Base-by-base conservation (phyloP, 2,797 vertebrate species). In the Pseudopleuronectes americanus region DNA sequence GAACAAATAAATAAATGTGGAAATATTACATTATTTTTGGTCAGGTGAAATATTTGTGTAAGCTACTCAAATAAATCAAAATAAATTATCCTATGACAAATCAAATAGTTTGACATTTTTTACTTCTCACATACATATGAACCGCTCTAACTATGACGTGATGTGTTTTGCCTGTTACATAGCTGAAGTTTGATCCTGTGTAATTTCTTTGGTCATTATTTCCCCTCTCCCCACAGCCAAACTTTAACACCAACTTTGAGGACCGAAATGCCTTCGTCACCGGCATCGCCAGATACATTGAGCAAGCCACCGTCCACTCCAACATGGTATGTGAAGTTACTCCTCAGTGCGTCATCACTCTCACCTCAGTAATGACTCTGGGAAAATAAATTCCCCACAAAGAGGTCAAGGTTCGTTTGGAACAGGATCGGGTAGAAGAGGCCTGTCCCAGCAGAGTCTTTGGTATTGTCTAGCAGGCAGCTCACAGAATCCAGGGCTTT, bases 231-330 rank as follows among this genome's bases (percentile, higher is more conserved):
- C 71, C 84, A 8, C 87, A 99, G 98, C 97, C 98, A 19, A 99
- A 99, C 87, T 99, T 99, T 93, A 97, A 99, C 93, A 99, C 98
- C 80, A 99, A 99, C 94, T 99, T 99, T 66, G 98, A 99, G 89
- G 98, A 99, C 89, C 93, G 98, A 68, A 99, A 99, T 92, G 98
- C 98, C 0, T 99, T 99, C 77, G 98, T 99, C 89, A 99, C 98
- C 0, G 98, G 98, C 63, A 99, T 99, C 60, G 98, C 98, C 53
- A 93, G 97, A 90, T 99, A 99, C 90, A 99, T 99, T 8, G 98
- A 99, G 75, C 98, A 99, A 85, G 98, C 98, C 68, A 98, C 97
- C 0, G 96, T 99, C 73, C 98, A 99, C 89, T 99, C 98, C 31
- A 97, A 93, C 94, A 99, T 99, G 98, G 98, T 99, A 93, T 4